Evolutionary conservation across 2,888 invertebrate genomes (phyloP).

Genomic region (Drosophila falleni): DNA sequence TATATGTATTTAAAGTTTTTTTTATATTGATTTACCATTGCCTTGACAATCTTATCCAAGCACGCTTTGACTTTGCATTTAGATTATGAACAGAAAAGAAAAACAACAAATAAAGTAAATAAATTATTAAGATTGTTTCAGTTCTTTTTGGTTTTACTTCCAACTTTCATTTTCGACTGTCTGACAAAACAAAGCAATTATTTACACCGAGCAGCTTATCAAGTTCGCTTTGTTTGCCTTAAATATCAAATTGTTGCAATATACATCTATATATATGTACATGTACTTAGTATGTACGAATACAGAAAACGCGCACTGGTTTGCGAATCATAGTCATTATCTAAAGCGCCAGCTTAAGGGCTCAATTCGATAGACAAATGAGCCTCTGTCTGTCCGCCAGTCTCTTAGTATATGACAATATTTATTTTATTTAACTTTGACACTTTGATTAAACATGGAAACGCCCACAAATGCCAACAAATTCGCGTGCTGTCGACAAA

Average conservation of each 20-base stretch:
- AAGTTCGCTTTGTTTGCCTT: slow-evolving; percentile 59
- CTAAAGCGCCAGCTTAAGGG: slow-evolving; percentile 75
- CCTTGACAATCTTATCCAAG: slow-evolving; percentile 65
- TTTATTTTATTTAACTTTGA: slow-evolving; percentile 69
- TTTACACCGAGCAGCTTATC: slow-evolving; percentile 55
- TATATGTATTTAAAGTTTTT: slow-evolving; percentile 4
- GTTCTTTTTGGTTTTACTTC: slow-evolving; percentile 8
- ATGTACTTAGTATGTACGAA: slow-evolving; percentile 27
- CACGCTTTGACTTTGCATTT: slow-evolving; percentile 39
- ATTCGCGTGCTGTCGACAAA: slow-evolving; percentile 21
- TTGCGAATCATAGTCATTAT: slow-evolving; percentile 73
- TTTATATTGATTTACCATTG: slow-evolving; percentile 24
- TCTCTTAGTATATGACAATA: slow-evolving; percentile 55
- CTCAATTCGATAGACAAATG: slow-evolving; percentile 70
- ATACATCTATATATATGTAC: slow-evolving; percentile 23
- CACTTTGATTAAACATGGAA: slow-evolving; percentile 46
- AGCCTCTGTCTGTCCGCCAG: slow-evolving; percentile 24
- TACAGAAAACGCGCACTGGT: slow-evolving; percentile 26
- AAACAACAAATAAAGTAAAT: slow-evolving; percentile 9
- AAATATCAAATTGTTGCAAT: slow-evolving; percentile 58
- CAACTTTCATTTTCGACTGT: slow-evolving; percentile 38
- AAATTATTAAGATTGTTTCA: slow-evolving; percentile 26
- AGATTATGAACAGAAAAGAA: slow-evolving; percentile 25
- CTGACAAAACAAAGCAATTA: slow-evolving; percentile 50
- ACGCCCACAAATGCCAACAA: slow-evolving; percentile 14